These are phyloP conservation scores for Enteromius thamalakanensis DNA, from an alignment of 2,797 vertebrate species.

Conservation along the genomic window DNA sequence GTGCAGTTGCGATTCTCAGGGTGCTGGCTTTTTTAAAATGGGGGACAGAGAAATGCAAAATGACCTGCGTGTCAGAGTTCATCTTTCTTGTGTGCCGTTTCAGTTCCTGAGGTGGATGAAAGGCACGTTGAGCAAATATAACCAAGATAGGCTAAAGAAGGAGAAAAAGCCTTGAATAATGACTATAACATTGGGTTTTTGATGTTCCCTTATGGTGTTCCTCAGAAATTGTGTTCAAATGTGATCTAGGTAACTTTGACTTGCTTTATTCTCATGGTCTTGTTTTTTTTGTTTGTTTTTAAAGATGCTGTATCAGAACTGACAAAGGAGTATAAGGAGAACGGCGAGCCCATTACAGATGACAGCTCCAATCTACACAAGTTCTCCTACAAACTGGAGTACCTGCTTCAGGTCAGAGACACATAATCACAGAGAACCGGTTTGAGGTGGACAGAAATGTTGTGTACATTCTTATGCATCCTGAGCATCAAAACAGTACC, in stretches of 20 bases:
- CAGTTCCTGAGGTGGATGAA: constrained; percentile 72
- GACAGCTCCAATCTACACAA: constrained; percentile 92
- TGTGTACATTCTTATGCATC: background rate
- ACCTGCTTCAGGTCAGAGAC: constrained; percentile 88
- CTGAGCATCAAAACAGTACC: background rate
- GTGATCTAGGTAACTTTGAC: background rate
- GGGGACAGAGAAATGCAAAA: constrained; percentile 61
- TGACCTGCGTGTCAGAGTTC: constrained; percentile 56
- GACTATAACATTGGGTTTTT: background rate
- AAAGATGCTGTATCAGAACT: constrained; percentile 88
- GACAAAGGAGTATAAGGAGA: constrained; percentile 88
- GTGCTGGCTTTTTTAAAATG: constrained; percentile 32
- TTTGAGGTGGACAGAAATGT: too few relatives aligned
- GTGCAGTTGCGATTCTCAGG: background rate
- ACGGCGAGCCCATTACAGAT: constrained; percentile 92
- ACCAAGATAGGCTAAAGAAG: background rate
- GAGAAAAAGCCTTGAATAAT: background rate
- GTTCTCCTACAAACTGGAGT: constrained; percentile 96
- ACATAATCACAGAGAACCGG: background rate
- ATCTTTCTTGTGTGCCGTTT: constrained; percentile 66
- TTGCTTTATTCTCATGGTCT: background rate
- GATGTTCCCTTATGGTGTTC: background rate
- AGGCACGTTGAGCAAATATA: constrained; percentile 65
- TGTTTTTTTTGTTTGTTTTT: constrained; percentile 23
- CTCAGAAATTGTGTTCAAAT: background rate